Evolutionary conservation across 2,888 invertebrate species (phyloP).

Genomic region (Macaria liturata): DNA sequence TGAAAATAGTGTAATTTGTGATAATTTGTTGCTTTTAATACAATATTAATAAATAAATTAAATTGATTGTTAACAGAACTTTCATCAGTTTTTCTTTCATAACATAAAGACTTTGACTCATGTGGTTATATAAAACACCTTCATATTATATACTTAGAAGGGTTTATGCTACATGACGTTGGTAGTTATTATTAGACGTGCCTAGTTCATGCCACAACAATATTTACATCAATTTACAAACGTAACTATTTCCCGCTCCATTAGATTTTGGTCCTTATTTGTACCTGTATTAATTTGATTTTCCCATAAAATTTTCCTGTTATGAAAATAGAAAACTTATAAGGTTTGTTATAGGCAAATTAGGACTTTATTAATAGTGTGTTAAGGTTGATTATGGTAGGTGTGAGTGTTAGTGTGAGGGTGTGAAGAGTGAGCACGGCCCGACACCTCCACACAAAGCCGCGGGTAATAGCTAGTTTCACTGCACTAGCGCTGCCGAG

Average conservation of each 20-base stretch:
- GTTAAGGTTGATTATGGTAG: constrained; percentile 3
- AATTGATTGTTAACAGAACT: too few relatives aligned
- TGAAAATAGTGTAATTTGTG: too few relatives aligned
- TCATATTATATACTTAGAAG: too few relatives aligned
- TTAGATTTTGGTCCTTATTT: neutral
- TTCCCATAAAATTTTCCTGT: neutral
- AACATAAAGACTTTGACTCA: too few relatives aligned
- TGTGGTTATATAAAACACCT: too few relatives aligned
- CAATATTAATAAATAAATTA: too few relatives aligned
- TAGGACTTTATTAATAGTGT: constrained; percentile 10
- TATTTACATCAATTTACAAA: too few relatives aligned
- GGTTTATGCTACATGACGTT: too few relatives aligned
- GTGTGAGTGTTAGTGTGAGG: constrained; percentile 24
- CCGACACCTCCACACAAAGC: constrained; percentile 79
- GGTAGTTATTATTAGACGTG: neutral
- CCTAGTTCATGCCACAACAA: too few relatives aligned
- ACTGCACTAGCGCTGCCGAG: constrained; percentile 47
- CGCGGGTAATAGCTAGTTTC: constrained; percentile 70
- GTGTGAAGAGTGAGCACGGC: constrained; percentile 53
- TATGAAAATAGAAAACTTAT: constrained; percentile 2
- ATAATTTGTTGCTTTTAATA: too few relatives aligned
- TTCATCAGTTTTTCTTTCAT: too few relatives aligned
- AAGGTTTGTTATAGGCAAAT: neutral
- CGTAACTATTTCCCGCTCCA: too few relatives aligned
- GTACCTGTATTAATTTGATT: neutral